Evolutionary conservation across 2,888 invertebrate species (phyloP).

Genomic region (Coelogynopora nodosa): DNA sequence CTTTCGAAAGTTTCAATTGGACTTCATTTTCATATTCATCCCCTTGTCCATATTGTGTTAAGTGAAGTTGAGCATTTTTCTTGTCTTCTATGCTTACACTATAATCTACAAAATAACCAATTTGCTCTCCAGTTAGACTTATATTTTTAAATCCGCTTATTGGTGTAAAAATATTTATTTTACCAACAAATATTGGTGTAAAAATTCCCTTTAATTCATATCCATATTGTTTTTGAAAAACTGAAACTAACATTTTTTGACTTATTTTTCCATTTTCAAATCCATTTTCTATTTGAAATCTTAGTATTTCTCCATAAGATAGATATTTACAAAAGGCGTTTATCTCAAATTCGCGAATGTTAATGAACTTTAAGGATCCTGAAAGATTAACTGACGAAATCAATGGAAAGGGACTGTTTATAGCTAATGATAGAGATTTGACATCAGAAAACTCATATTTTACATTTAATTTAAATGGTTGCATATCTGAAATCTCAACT

Average conservation of each 20-base stretch:
- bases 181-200: conserved; percentile 37
- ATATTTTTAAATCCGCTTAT: conserved; percentile 5
- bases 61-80: not conserved
- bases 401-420: not conserved
- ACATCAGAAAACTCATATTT: not conserved
- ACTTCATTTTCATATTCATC: not conserved
- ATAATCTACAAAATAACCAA: not conserved
- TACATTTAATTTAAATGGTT: not conserved
- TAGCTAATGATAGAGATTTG: not conserved
- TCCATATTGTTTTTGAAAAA: not conserved
- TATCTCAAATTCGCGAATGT: not conserved
- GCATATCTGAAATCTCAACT: not conserved
- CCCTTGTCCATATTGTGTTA: not conserved
- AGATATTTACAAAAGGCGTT: not conserved
- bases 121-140: conserved; percentile 15
- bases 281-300: not conserved
- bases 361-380: not conserved
- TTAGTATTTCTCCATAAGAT: not conserved
- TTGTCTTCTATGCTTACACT: not conserved
- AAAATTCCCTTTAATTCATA: not conserved
- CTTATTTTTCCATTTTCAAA: not conserved
- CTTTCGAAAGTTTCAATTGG: not conserved
- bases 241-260: not conserved
- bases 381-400: not conserved
- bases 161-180: conserved; percentile 30